Percentiles rank a stretch among this genome's conserved stretches.
Evolutionary conservation across 2,888 invertebrate species (phyloP).

Genomic region (Drosophila kanekoi): DNA sequence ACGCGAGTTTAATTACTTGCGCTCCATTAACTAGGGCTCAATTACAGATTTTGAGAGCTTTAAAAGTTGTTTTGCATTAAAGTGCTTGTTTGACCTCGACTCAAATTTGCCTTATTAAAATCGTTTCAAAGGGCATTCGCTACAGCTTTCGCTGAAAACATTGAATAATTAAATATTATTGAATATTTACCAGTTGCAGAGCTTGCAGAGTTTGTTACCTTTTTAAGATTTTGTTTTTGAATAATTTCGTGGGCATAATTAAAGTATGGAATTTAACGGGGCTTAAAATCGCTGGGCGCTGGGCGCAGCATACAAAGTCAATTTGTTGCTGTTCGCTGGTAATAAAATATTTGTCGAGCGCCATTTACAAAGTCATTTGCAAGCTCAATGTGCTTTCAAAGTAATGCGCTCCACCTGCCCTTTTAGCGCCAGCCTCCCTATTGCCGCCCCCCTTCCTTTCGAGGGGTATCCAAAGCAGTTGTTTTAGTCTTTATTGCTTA

Average conservation of each 20-base stretch:
- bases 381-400: slow-evolving; percentile 75
- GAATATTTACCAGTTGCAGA: slow-evolving; percentile 8
- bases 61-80: no score
- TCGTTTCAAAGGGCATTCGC: background rate
- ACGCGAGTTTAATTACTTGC: no score
- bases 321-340: slow-evolving; percentile 69
- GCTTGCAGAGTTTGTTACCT: slow-evolving; percentile 8
- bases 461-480: slow-evolving; percentile 47
- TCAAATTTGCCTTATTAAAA: background rate
- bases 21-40: no score
- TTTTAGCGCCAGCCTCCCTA: slow-evolving; percentile 7
- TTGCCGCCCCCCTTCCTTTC: background rate
- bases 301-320: slow-evolving; percentile 49
- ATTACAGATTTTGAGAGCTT: no score
- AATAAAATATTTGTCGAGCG: slow-evolving; percentile 77
- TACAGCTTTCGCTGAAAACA: background rate
- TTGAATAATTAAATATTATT: slow-evolving; percentile 13
- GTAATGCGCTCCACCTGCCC: slow-evolving; percentile 74
- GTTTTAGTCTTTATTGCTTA: slow-evolving; percentile 75
- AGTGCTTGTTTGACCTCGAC: background rate
- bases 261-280: slow-evolving; percentile 18
- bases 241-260: slow-evolving; percentile 36
- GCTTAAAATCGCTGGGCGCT: slow-evolving; percentile 16
- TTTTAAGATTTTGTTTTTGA: slow-evolving; percentile 29
- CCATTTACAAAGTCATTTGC: slow-evolving; percentile 80